Evolutionary conservation across 2,888 invertebrate species (phyloP).

Genomic region (Drosophila niveifrons): DNA sequence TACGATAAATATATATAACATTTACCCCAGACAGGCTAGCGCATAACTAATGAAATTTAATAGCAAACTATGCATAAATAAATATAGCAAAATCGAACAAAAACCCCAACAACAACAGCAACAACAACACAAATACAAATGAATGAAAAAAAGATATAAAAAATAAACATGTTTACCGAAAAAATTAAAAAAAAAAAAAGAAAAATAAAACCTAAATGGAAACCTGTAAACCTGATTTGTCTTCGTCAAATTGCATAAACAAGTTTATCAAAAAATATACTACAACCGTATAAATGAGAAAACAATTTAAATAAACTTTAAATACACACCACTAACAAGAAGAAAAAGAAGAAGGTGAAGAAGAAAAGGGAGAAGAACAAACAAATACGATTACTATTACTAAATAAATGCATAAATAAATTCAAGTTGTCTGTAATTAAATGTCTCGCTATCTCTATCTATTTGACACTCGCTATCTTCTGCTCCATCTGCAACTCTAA

Average conservation of each 20-base stretch:
- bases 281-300: slow-evolving; percentile 1
- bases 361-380: slow-evolving; percentile 22
- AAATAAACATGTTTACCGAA: slow-evolving; percentile 57
- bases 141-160: slow-evolving; percentile 11
- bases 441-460: slow-evolving; percentile 38
- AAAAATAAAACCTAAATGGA: slow-evolving; percentile 34
- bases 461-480: slow-evolving; percentile 5
- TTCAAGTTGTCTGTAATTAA: slow-evolving; percentile 59
- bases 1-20: slow-evolving; percentile 32
- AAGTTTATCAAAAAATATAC: slow-evolving; percentile 48
- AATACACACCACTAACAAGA: slow-evolving; percentile 45
- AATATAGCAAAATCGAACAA: slow-evolving; percentile 39
- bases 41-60: slow-evolving; percentile 76
- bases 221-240: slow-evolving; percentile 65
- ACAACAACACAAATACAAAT: slow-evolving; percentile 1
- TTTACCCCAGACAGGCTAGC: slow-evolving; percentile 56
- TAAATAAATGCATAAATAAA: slow-evolving; percentile 60
- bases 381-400: slow-evolving; percentile 46
- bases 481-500: neutral
- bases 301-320: slow-evolving; percentile 47
- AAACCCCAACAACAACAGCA: slow-evolving; percentile 1
- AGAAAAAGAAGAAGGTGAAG: slow-evolving; percentile 3
- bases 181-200: neutral
- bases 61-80: slow-evolving; percentile 63
- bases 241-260: slow-evolving; percentile 66